Conservation (phyloP, 2,113 vertebrate species). For the Aegypius monachus region DNA sequence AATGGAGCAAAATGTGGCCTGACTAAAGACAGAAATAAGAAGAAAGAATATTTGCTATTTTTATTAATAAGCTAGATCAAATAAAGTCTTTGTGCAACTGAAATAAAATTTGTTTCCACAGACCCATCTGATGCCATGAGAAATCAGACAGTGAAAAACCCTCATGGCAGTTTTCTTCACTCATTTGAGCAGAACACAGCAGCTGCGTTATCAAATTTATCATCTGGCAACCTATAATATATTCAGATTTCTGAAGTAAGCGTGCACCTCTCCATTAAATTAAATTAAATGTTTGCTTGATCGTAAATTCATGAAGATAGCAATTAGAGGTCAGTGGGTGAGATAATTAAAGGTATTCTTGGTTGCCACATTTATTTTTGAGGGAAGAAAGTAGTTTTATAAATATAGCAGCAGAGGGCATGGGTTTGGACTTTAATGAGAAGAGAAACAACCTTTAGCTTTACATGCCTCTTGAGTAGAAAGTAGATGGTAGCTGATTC, state of each 20-base stretch:
- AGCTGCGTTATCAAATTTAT: conserved; percentile 9
- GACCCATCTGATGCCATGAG: background rate
- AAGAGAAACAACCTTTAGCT: background rate
- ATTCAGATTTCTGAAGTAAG: conserved; percentile 1
- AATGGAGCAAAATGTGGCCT: background rate
- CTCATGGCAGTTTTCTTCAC: background rate
- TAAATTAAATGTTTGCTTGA: background rate
- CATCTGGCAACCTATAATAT: background rate
- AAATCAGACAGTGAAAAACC: background rate
- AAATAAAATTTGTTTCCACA: background rate
- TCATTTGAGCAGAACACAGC: background rate
- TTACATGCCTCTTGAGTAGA: background rate
- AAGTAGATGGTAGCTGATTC: background rate
- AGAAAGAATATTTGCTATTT: background rate
- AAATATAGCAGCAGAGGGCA: background rate
- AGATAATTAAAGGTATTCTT: background rate
- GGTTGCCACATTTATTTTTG: background rate
- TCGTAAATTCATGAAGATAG: background rate
- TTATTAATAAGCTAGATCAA: background rate
- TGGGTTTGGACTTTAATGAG: background rate
- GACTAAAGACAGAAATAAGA: background rate
- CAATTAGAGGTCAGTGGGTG: background rate
- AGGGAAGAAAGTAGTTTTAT: background rate
- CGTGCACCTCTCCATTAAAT: background rate
- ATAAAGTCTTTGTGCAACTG: background rate